Conservation (phyloP, 2,113 vertebrate species). For the Tor tambroides region DNA sequence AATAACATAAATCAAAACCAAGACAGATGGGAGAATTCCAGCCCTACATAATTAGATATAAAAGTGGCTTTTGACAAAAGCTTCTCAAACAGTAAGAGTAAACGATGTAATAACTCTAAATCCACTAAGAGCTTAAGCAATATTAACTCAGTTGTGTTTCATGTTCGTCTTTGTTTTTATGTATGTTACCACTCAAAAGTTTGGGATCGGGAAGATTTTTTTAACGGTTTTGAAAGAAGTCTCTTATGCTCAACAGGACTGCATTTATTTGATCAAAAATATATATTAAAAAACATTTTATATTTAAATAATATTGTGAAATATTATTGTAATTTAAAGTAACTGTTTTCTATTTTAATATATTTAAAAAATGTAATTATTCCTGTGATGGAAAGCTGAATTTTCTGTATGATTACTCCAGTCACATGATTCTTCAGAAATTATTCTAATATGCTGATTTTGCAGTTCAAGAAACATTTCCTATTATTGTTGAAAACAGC, state of each 20-base stretch:
- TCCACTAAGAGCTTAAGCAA: neutral
- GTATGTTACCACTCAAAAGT: neutral
- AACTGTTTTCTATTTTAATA: neutral
- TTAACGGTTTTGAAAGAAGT: neutral
- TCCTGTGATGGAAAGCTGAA: neutral
- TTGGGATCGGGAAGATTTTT: neutral
- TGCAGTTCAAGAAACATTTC: no score
- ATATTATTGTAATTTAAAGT: neutral
- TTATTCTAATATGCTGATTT: neutral
- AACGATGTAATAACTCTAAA: neutral
- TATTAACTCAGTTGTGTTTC: neutral
- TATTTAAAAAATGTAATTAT: no score
- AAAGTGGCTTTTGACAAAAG: neutral
- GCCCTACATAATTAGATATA: neutral
- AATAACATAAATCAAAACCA: slow-evolving; percentile 12
- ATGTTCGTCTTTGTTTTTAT: neutral
- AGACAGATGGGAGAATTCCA: neutral
- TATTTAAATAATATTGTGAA: neutral
- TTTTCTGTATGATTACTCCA: neutral
- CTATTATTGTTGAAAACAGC: neutral
- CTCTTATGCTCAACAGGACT: neutral
- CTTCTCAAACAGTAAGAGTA: neutral
- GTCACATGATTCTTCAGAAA: neutral
- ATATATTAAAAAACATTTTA: neutral
- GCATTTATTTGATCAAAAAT: neutral